phyloP scores from a whole-genome alignment of 2,113 vertebrate genomes.

The Fulica atra region DNA sequence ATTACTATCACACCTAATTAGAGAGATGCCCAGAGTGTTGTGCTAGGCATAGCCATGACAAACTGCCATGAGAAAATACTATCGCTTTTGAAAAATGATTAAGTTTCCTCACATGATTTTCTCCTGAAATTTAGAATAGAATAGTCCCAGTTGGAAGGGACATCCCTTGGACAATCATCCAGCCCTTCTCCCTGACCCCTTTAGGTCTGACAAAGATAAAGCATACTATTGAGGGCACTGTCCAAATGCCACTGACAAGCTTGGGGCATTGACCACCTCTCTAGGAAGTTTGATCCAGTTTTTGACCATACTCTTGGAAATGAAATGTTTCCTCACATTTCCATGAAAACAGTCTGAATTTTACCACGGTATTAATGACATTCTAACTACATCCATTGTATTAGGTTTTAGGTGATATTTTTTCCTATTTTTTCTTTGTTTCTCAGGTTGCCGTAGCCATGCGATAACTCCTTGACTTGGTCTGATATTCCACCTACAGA shows the following conservation, averaged over 20 bases:
- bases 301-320: background rate
- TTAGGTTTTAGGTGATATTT: background rate
- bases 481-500: background rate
- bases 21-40: background rate
- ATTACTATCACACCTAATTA: background rate
- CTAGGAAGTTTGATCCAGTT: background rate
- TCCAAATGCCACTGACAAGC: background rate
- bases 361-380: background rate
- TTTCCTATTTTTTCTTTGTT: background rate
- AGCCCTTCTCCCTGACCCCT: too few species aligned
- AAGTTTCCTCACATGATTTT: background rate
- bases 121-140: background rate
- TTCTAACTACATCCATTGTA: background rate
- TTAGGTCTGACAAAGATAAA: background rate
- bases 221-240: background rate
- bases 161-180: accelerated
- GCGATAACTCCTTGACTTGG: background rate
- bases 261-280: too few species aligned
- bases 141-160: background rate
- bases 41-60: background rate
- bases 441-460: background rate
- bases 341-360: background rate
- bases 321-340: background rate
- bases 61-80: background rate
- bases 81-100: background rate